Conservation (phyloP, 2,797 vertebrate species). For the Picus viridis region DNA sequence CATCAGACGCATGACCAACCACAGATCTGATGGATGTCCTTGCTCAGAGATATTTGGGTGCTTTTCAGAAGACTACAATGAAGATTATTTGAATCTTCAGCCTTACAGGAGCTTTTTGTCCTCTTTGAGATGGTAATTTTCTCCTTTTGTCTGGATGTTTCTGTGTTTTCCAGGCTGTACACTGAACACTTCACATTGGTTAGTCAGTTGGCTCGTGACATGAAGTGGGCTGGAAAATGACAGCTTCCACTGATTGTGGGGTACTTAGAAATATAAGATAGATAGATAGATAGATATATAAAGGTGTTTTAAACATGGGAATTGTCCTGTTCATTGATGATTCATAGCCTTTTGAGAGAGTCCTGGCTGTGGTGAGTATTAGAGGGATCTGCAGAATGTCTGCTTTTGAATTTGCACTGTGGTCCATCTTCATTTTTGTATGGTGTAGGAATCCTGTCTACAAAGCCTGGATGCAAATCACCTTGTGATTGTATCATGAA, state of each 20-base stretch:
- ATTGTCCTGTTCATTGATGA: slow-evolving; percentile 44
- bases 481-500: no score
- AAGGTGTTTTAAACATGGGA: neutral
- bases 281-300: neutral
- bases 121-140: slow-evolving; percentile 1
- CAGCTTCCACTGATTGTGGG: slow-evolving; percentile 39
- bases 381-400: neutral
- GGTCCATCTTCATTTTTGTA: neutral
- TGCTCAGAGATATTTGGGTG: neutral
- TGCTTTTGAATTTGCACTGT: neutral
- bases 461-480: no score
- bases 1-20: neutral
- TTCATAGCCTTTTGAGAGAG: slow-evolving; percentile 1
- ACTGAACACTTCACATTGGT: slow-evolving; percentile 23
- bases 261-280: neutral
- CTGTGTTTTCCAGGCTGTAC: slow-evolving; percentile 10
- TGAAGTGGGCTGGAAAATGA: slow-evolving; percentile 57
- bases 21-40: neutral
- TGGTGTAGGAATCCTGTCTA: no score
- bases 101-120: neutral
- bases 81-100: neutral
- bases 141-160: neutral
- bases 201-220: slow-evolving; percentile 49
- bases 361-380: neutral
- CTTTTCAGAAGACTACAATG: neutral